These are phyloP conservation scores for Orthochromis malagaraziensis DNA, from an alignment of 2,113 vertebrate species.

Conservation along the genomic window DNA sequence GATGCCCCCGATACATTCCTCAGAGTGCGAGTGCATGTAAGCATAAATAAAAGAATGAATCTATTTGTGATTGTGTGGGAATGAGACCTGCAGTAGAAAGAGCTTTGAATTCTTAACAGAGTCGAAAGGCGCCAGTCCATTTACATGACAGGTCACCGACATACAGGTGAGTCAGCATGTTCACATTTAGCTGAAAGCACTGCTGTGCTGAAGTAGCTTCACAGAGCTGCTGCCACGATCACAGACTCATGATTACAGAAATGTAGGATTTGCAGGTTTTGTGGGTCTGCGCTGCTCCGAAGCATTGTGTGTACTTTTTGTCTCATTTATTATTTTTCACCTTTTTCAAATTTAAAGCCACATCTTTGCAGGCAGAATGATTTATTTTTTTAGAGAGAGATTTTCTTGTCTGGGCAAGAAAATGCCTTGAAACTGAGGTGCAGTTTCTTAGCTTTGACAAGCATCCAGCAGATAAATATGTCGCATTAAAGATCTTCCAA, in stretches of 20 bases:
- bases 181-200: neutral
- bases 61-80: neutral
- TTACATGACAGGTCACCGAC: neutral
- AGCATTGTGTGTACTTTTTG: neutral
- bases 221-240: neutral
- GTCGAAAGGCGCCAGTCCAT: neutral
- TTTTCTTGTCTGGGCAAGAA: neutral
- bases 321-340: neutral
- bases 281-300: neutral
- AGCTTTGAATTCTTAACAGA: neutral
- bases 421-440: neutral
- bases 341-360: neutral
- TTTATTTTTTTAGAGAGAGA: neutral
- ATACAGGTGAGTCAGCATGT: neutral
- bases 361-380: neutral
- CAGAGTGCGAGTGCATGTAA: neutral
- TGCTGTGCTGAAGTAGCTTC: neutral
- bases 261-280: neutral
- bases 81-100: neutral
- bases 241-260: neutral
- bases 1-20: neutral
- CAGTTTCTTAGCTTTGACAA: neutral
- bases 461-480: neutral
- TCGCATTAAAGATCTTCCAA: constrained; percentile 3
- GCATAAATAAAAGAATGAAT: neutral